These are phyloP conservation scores for Parthenolecanium corni DNA, from an alignment of 2,888 invertebrate genomes.

Conservation along the genomic window DNA sequence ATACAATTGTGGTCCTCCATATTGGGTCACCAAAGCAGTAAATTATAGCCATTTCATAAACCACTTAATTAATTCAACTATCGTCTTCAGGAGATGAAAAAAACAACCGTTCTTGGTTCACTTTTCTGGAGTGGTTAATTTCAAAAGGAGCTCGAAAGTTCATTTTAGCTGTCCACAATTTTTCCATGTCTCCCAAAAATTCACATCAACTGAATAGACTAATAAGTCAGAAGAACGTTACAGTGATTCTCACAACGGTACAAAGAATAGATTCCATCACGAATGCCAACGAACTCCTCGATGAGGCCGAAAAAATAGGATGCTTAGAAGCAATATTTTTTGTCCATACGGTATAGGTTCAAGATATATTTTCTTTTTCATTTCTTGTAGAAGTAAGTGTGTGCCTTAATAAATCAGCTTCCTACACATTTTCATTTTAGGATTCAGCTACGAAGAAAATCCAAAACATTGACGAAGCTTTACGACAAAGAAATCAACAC, in stretches of 20 bases:
- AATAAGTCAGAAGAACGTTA: constrained; percentile 11
- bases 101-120: constrained; percentile 22
- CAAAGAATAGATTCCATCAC: not conserved
- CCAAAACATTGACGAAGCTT: not conserved
- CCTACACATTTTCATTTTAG: not conserved
- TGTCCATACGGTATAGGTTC: not conserved
- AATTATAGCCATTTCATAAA: constrained; percentile 1
- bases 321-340: constrained; percentile 20
- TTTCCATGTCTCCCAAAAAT: not conserved
- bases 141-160: constrained; percentile 28
- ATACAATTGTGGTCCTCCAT: no score
- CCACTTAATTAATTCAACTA: not conserved
- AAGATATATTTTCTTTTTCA: not conserved
- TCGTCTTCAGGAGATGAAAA: not conserved
- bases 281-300: not conserved
- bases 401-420: not conserved
- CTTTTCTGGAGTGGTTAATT: constrained; percentile 28
- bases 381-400: no score
- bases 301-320: not conserved
- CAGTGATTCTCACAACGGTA: not conserved
- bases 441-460: not conserved
- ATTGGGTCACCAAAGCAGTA: not conserved
- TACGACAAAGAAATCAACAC: not conserved
- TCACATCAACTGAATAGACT: constrained; percentile 23
- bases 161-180: constrained; percentile 9